phyloP scores from a whole-genome alignment of 2,888 invertebrate genomes.

The Elysia crispata region DNA sequence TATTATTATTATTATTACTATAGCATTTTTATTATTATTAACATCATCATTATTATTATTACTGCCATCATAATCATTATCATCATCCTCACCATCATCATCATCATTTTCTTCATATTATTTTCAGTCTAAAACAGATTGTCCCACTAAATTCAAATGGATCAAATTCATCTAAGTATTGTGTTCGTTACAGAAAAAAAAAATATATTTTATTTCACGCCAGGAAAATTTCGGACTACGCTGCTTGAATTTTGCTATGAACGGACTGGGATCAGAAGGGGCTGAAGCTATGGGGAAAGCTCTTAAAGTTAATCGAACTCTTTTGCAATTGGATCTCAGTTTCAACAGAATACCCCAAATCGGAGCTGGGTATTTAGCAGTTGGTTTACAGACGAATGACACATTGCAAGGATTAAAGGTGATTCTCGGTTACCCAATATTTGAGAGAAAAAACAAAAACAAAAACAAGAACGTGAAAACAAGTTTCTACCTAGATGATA shows the following conservation, averaged over 20 bases:
- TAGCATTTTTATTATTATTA: background rate
- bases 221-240: constrained; percentile 57
- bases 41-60: constrained; percentile 9
- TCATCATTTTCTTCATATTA: too few relatives aligned
- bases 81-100: constrained; percentile 20
- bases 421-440: background rate
- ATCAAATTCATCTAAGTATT: too few relatives aligned
- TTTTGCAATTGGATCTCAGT: constrained; percentile 71
- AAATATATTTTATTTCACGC: background rate
- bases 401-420: constrained; percentile 64
- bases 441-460: too few relatives aligned
- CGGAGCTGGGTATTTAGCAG: constrained; percentile 67
- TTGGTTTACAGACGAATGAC: constrained; percentile 68
- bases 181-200: background rate
- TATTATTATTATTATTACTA: too few relatives aligned
- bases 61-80: constrained; percentile 17
- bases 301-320: constrained; percentile 69
- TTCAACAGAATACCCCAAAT: constrained; percentile 70
- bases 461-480: too few relatives aligned
- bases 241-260: constrained; percentile 71
- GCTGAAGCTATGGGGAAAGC: constrained; percentile 68
- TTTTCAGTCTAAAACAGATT: too few relatives aligned
- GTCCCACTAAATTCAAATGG: too few relatives aligned
- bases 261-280: constrained; percentile 70
- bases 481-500: too few relatives aligned